Evolutionary conservation across 2,113 vertebrate species (phyloP), one percentile per base, ranked within the genome.

Genomic region (Corydoras sp.): DNA sequence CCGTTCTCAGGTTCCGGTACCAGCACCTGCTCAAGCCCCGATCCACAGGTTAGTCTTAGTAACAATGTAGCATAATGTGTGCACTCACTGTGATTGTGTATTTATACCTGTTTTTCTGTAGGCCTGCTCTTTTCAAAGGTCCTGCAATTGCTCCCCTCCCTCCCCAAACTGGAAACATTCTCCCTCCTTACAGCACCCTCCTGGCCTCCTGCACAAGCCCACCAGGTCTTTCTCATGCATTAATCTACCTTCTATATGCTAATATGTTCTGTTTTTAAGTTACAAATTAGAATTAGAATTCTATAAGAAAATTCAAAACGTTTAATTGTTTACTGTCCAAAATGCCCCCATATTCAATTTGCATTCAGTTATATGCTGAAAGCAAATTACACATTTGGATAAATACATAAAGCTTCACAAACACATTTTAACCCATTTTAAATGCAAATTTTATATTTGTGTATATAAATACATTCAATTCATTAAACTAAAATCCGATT

Each of bases 181-280:
- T 81, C 13, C 70, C 85, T 24, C 83, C 84, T 54, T 85, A 83
- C 79, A 82, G 69, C 69, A 81, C 72, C 31, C 71, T 89, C 62
- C 74, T 86, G 69, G 59, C 78, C 32, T 84, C 73, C 79, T 64
- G 83, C 70, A 83, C 63, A 74, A 87, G 82, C 75, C 87, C 86
- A 43, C 14, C 77, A 82, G 86, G 90, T 90, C 30, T 74, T 35
- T 30, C 54, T 14, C 35, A 43, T 10, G 18, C 18, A 24, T 24
- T 50, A 31, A 67, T 35, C 51, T 15, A 15, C 31, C 35, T 50
- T 15, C 31, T n/a, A 6, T n/a, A 50, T 48, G 53, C 35, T n/a
- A 3, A 43, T 43, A 43, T 43, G 35, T 43, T 43, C 7, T 43
- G 35, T 43, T 43, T 43, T 43, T 5, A 43, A 5, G 0, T 18